phyloP scores from a whole-genome alignment of 2,113 vertebrate species.

The Platycercus adscitus region DNA sequence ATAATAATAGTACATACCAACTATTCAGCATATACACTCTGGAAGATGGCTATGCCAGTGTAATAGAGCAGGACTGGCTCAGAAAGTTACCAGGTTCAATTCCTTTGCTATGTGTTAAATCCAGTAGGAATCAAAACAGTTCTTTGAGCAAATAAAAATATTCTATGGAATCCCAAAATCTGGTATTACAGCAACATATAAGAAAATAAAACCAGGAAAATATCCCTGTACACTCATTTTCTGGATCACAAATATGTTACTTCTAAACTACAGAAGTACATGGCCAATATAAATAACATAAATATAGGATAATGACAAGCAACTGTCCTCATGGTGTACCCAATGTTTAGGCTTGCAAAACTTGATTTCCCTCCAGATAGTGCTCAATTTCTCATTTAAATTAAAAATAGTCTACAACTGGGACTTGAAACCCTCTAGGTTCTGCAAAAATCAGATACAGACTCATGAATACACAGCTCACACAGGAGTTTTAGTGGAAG shows the following conservation, averaged over 20 bases:
- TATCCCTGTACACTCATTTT: background rate
- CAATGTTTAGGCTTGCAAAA: background rate
- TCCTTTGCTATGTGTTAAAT: background rate
- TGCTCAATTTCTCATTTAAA: background rate
- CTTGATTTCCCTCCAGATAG: background rate
- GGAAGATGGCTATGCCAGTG: background rate
- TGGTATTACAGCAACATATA: background rate
- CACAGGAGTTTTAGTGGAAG: background rate
- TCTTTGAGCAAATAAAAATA: background rate
- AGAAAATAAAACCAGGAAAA: background rate
- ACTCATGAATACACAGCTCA: background rate
- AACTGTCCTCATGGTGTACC: background rate
- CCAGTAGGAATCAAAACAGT: background rate
- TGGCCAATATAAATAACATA: background rate
- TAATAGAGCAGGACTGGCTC: background rate
- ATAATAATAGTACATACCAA: background rate
- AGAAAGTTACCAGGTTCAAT: background rate
- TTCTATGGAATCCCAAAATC: background rate
- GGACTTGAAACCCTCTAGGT: background rate
- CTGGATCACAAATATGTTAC: background rate
- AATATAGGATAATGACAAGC: background rate
- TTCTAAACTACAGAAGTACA: background rate
- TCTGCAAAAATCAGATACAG: background rate
- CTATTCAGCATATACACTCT: background rate
- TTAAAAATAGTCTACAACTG: background rate